These are phyloP conservation scores for Calypte anna DNA, from an alignment of 2,113 vertebrate genomes.

Conservation along the genomic window DNA sequence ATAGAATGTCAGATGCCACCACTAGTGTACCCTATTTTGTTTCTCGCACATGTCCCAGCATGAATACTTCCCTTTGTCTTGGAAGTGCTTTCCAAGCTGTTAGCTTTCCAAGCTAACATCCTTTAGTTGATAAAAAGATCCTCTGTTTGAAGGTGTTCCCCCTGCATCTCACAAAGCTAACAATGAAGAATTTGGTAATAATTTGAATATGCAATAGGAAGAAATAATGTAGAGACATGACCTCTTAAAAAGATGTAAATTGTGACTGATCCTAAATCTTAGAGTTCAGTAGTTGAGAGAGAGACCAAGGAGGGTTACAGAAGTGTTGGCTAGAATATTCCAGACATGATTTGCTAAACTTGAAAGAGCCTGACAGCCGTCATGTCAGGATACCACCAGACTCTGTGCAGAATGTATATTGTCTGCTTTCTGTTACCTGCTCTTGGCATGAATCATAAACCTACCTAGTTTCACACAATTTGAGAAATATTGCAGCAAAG, in stretches of 20 bases:
- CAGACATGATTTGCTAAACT: background rate
- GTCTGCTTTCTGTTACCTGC: background rate
- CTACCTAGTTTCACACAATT: background rate
- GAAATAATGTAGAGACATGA: background rate
- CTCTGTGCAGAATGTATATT: background rate
- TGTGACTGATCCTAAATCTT: background rate
- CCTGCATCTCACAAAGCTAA: background rate
- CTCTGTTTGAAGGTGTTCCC: background rate
- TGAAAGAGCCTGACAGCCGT: background rate
- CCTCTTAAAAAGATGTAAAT: background rate
- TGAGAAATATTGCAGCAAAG: background rate
- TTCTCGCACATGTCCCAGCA: conserved; percentile 25
- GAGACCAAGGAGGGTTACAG: background rate
- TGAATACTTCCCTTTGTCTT: background rate
- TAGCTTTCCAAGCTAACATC: background rate
- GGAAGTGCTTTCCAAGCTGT: background rate
- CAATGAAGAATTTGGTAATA: fast-evolving
- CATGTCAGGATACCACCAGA: background rate
- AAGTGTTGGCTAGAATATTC: background rate
- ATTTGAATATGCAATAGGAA: background rate
- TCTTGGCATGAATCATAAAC: background rate
- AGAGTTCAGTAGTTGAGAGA: background rate
- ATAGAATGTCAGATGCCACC: background rate
- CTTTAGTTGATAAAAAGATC: background rate
- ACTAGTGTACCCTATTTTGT: background rate